Evolutionary conservation across 2,888 invertebrate species (phyloP).

Genomic region (Lycaena phlaeas): DNA sequence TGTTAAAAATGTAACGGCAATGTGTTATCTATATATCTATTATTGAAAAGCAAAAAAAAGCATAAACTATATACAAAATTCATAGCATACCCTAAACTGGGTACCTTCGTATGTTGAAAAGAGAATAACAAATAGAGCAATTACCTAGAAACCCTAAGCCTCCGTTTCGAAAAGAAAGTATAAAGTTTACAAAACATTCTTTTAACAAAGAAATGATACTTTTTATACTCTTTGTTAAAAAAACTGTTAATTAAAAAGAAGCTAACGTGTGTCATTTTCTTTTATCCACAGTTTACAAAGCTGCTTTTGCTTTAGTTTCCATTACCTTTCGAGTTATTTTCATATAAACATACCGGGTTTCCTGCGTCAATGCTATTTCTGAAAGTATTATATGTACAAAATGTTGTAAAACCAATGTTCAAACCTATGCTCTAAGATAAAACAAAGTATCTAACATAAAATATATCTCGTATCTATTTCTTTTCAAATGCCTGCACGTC

Average conservation of each 20-base stretch:
- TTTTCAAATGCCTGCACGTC: not conserved
- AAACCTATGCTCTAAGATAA: too few species aligned
- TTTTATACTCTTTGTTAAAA: conserved; percentile 5
- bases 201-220: conserved; percentile 1
- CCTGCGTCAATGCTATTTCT: too few species aligned
- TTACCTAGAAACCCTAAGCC: not conserved
- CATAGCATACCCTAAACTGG: too few species aligned
- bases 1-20: too few species aligned
- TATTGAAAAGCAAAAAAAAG: too few species aligned
- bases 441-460: not conserved
- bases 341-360: too few species aligned
- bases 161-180: conserved; percentile 4
- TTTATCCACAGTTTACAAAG: not conserved
- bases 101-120: not conserved
- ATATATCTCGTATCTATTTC: not conserved
- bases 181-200: conserved; percentile 4
- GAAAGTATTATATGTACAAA: too few species aligned
- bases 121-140: not conserved
- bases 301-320: too few species aligned
- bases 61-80: too few species aligned
- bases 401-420: too few species aligned
- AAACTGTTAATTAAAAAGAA: conserved; percentile 8
- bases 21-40: too few species aligned
- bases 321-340: not conserved
- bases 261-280: conserved; percentile 7